A percentile compares a stretch with the other conserved stretches of the same genome.
Evolutionary conservation across 2,888 invertebrate species (phyloP).

Genomic region (Microctonus brassicae): DNA sequence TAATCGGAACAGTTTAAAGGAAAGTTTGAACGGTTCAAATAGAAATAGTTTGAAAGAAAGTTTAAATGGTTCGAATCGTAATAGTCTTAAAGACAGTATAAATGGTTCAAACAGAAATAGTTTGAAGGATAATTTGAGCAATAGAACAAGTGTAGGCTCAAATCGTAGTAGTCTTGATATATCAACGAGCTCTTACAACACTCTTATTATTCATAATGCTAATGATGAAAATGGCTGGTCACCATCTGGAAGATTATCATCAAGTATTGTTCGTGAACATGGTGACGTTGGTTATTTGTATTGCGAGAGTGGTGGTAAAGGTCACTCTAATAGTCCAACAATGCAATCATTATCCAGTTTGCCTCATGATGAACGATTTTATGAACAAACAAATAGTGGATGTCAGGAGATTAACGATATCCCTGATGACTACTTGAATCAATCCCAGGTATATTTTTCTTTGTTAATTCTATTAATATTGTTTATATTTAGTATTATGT

Average conservation of each 20-base stretch:
- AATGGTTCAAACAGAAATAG: constrained; percentile 67
- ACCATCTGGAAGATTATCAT: constrained; percentile 68
- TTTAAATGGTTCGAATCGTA: constrained; percentile 66
- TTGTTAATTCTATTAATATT: not conserved
- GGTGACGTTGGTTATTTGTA: constrained; percentile 66
- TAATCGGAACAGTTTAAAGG: constrained; percentile 66
- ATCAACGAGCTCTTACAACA: constrained; percentile 85
- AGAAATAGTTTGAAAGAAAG: constrained; percentile 67
- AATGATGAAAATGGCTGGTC: constrained; percentile 82
- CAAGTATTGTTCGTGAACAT: constrained; percentile 65
- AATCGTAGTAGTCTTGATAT: constrained; percentile 79
- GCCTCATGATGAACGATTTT: constrained; percentile 64
- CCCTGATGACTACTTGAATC: constrained; percentile 86
- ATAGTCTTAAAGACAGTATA: constrained; percentile 67
- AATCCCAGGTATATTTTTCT: constrained; percentile 74
- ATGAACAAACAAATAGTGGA: constrained; percentile 63
- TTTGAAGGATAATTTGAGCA: constrained; percentile 75
- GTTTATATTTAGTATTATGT: too few species aligned
- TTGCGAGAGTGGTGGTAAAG: constrained; percentile 65
- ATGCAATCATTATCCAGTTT: constrained; percentile 67
- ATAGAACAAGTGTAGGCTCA: constrained; percentile 77
- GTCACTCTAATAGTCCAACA: constrained; percentile 68
- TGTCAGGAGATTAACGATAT: constrained; percentile 85
- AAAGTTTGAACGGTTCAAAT: constrained; percentile 64
- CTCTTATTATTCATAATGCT: constrained; percentile 84